Conservation (phyloP, 2,888 invertebrate genomes). For the Chloroclystis v-ata region DNA sequence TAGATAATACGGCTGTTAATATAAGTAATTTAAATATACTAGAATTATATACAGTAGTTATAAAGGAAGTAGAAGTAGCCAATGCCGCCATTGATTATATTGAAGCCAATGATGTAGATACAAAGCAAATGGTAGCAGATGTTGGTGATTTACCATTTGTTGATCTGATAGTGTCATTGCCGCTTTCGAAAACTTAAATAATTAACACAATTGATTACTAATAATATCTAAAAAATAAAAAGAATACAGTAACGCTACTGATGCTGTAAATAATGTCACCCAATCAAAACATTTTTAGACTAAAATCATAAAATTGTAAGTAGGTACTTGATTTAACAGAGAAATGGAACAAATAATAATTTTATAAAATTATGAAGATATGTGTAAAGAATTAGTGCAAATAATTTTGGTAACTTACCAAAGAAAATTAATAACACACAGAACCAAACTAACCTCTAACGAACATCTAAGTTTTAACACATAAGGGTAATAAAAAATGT, state of each 20-base stretch:
- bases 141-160: slow-evolving; percentile 12
- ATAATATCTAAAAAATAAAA: not conserved
- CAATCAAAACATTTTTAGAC: too few relatives aligned
- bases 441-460: too few relatives aligned
- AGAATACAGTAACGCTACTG: not conserved
- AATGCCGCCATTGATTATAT: not conserved
- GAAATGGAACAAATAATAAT: too few relatives aligned
- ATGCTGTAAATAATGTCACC: too few relatives aligned
- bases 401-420: too few relatives aligned
- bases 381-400: too few relatives aligned
- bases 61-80: not conserved
- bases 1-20: not conserved
- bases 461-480: too few relatives aligned
- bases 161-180: slow-evolving; percentile 17
- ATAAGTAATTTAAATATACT: not conserved
- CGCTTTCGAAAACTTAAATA: slow-evolving; percentile 20
- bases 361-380: too few relatives aligned
- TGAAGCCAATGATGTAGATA: slow-evolving; percentile 8
- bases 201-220: slow-evolving; percentile 11
- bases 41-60: not conserved
- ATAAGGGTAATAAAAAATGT: too few relatives aligned
- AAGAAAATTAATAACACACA: too few relatives aligned
- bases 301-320: too few relatives aligned
- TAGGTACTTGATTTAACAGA: too few relatives aligned
- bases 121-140: slow-evolving; percentile 11